Evolutionary conservation across 2,113 vertebrate species (phyloP), one percentile per base, ranked within the genome.

Genomic region (Carlito syrichta): DNA sequence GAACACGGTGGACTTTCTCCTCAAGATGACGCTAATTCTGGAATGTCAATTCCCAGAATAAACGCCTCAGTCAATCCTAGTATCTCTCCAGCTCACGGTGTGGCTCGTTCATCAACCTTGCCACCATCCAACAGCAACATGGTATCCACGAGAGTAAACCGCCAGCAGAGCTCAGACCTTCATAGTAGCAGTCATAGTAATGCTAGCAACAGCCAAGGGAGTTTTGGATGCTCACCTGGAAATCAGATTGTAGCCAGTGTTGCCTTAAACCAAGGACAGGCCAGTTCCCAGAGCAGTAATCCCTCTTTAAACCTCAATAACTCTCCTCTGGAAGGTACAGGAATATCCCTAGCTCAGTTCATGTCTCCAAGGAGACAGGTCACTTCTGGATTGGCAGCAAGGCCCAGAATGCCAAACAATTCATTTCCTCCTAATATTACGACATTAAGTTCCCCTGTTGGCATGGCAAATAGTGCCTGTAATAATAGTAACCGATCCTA

Each of bases 1-100:
- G 99, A 99, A 99, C 99, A 99, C 97, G 99, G 99, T 99, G 99
- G 99, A 98, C 99, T 99, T 98, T 99, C 99, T 98, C 99, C 99
- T 99, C 99, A 99, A 99, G 99, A 99, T 98, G 99, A 99, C 99
- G 98, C 99, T 98, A 99, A 99, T 98, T 98, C 99, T 85, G 98
- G 99, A 93, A 99, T 99, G 99, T 97, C 99, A 97, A 98, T 98
- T 38, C 98, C 99, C 91, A 98, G 99, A 38, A 98, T 99, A 98
- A 99, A 98, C 96, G 98, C 99, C 85, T 98, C 98, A 0, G 96
- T 98, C 97, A 99, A 98, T 87, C 97, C 98, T 96, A 98, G 56
- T 98, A 95, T 99, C 83, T 98, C 99, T 95, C 99, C 99, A 0
- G 98, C 98, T 50, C 99, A 98, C 27, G 96, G 98, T 86, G 96